Conservation (phyloP, 2,888 invertebrate genomes). For the Leptopilina drosophilae region DNA sequence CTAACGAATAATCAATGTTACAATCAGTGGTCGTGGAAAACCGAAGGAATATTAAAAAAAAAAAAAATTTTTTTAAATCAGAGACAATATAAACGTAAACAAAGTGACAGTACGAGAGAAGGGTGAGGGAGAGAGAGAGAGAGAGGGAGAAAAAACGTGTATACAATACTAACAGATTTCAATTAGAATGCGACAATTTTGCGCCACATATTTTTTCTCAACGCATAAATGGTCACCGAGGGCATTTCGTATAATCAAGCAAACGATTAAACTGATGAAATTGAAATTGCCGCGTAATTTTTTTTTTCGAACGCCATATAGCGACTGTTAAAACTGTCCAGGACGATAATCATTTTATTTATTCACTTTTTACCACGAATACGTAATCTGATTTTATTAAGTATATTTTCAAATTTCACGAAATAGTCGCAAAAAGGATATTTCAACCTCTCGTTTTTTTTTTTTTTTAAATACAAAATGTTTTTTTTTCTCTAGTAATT, state of each 20-base stretch:
- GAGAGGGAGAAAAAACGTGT: too few species aligned
- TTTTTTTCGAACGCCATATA: not conserved
- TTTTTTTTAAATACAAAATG: too few species aligned
- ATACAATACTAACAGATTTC: not conserved
- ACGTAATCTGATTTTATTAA: too few species aligned
- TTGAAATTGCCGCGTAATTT: slow-evolving; percentile 32
- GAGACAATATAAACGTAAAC: too few species aligned
- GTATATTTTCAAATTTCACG: not conserved
- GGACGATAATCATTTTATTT: slow-evolving; percentile 32
- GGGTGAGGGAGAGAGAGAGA: too few species aligned
- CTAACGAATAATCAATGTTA: too few species aligned
- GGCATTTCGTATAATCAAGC: slow-evolving; percentile 27
- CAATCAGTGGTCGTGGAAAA: too few species aligned
- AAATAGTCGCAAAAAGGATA: not conserved
- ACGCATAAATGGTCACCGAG: not conserved
- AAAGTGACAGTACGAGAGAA: too few species aligned
- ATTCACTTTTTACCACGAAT: not conserved
- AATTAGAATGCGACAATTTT: not conserved
- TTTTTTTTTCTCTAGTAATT: too few species aligned
- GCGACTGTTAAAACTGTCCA: not conserved
- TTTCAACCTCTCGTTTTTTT: too few species aligned
- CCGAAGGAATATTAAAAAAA: too few species aligned
- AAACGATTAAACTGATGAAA: slow-evolving; percentile 31
- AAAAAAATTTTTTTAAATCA: too few species aligned
- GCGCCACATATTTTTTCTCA: slow-evolving; percentile 6